A percentile compares a stretch with the other conserved stretches of the same genome.
phyloP scores from a whole-genome alignment of 1,140 invertebrate genomes.

The Aphaenogaster rudis region DNA sequence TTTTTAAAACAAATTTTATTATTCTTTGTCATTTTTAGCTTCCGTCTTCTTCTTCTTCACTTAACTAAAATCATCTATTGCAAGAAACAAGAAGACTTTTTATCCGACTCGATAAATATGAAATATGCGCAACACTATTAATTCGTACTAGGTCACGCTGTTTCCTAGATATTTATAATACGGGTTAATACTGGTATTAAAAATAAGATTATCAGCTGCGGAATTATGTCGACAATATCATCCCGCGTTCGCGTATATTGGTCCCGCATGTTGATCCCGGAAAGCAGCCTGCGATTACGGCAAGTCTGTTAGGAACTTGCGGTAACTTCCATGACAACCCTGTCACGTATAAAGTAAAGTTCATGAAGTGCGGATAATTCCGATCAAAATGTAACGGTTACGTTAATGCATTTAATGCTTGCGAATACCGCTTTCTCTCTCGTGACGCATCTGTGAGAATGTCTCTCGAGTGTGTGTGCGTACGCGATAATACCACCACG shows the following conservation, averaged over 20 bases:
- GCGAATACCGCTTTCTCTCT: not conserved
- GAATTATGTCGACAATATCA: conserved; percentile 13
- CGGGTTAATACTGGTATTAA: not conserved
- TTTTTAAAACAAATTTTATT: not conserved
- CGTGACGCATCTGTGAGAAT: not conserved
- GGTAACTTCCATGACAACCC: conserved; percentile 43
- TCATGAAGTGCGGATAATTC: conserved; percentile 39
- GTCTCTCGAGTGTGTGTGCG: not conserved
- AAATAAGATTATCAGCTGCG: not conserved
- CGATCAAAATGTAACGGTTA: conserved; percentile 51
- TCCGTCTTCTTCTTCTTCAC: not conserved
- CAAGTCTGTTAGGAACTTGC: conserved; percentile 45
- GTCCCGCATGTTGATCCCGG: conserved; percentile 16
- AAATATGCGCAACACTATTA: not conserved
- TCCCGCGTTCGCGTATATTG: not conserved
- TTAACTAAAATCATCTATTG: not conserved
- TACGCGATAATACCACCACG: conserved; percentile 7
- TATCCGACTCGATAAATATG: not conserved
- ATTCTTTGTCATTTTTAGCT: not conserved
- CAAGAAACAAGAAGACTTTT: not conserved
- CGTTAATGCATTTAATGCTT: conserved; percentile 30
- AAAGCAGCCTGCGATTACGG: conserved; percentile 18
- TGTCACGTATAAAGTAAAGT: conserved; percentile 49
- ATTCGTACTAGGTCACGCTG: not conserved
- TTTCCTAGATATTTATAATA: not conserved